phyloP scores from a whole-genome alignment of 2,113 vertebrate genomes.

The Noctilio leporinus region DNA sequence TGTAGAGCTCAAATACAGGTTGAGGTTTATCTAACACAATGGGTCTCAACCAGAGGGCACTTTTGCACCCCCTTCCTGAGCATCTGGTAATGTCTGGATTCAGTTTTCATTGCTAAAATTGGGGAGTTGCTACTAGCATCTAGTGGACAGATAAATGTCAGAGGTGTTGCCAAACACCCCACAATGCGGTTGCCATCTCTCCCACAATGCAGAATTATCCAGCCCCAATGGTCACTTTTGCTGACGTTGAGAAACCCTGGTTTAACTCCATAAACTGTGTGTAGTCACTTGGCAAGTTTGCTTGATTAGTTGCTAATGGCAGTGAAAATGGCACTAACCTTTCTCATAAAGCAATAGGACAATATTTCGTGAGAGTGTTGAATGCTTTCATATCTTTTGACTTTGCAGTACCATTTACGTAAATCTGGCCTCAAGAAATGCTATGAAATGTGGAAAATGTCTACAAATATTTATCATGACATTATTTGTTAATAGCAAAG shows the following conservation, averaged over 20 bases:
- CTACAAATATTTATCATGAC: background rate
- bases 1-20: background rate
- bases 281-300: background rate
- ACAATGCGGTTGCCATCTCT: background rate
- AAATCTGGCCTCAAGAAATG: slow-evolving; percentile 27
- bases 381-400: slow-evolving; percentile 24
- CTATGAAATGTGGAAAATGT: background rate
- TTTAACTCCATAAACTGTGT: background rate
- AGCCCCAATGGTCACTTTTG: background rate
- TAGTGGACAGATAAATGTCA: background rate
- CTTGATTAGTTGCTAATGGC: background rate
- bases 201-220: background rate
- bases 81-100: background rate
- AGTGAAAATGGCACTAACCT: background rate
- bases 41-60: background rate
- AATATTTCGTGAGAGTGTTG: background rate
- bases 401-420: background rate
- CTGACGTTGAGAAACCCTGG: background rate
- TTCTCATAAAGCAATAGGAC: background rate
- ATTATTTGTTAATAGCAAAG: slow-evolving; percentile 34
- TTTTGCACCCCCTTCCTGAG: background rate
- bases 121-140: background rate
- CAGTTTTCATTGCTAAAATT: background rate
- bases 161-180: background rate
- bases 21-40: background rate